These are phyloP conservation scores for Prionace glauca DNA, from an alignment of 2,797 vertebrate species.

Conservation along the genomic window DNA sequence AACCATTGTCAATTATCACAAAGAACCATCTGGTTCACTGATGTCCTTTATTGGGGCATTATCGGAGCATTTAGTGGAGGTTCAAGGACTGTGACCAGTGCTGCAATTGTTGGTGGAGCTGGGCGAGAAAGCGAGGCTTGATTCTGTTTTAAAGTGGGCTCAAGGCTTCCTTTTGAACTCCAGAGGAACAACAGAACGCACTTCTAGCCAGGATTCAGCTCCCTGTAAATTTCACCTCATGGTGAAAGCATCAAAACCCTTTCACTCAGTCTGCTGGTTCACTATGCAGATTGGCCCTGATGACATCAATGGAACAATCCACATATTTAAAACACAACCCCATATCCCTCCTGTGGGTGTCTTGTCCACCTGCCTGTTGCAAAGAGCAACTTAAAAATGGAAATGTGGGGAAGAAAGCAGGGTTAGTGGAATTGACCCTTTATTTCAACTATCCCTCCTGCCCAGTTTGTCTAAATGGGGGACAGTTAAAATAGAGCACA, in stretches of 20 bases:
- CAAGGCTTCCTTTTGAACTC: neutral
- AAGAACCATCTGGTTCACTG: no score
- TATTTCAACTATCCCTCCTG: neutral
- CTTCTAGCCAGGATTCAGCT: neutral
- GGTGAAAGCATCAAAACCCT: neutral
- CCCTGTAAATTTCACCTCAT: neutral
- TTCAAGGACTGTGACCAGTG: no score
- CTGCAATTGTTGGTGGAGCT: neutral
- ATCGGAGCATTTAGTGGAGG: neutral
- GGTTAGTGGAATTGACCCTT: neutral
- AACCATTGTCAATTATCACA: no score
- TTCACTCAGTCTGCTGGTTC: neutral
- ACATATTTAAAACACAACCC: neutral
- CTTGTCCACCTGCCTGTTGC: neutral
- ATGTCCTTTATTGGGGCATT: neutral
- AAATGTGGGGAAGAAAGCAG: neutral
- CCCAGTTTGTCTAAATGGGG: neutral
- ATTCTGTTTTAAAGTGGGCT: neutral
- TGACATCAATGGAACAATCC: neutral
- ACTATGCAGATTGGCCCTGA: neutral
- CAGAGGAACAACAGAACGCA: neutral
- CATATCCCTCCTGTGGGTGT: neutral
- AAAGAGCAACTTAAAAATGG: neutral
- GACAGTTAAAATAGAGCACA: neutral
- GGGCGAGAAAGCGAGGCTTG: neutral